phyloP scores from a whole-genome alignment of 2,888 invertebrate genomes.

The Cataglyphis altisquamis region DNA sequence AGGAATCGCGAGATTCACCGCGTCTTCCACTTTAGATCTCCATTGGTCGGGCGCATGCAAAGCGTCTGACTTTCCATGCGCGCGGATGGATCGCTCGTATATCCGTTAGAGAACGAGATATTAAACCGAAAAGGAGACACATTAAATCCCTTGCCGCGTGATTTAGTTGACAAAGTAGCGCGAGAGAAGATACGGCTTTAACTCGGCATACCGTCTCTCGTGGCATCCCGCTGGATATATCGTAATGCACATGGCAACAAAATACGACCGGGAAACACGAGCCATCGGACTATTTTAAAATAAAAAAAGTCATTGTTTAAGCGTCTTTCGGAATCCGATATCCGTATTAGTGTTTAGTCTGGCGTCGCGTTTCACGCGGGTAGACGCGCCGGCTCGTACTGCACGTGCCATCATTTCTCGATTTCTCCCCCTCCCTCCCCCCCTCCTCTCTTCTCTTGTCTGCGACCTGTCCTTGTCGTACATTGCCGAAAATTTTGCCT shows the following conservation, averaged over 20 bases:
- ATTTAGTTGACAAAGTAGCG: slow-evolving; percentile 53
- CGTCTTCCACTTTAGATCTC: background rate
- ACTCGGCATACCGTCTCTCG: background rate
- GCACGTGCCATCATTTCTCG: slow-evolving; percentile 50
- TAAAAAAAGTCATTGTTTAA: slow-evolving; percentile 51
- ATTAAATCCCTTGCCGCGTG: slow-evolving; percentile 47
- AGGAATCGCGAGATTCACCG: slow-evolving; percentile 46
- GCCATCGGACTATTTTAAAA: slow-evolving; percentile 33
- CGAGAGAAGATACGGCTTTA: background rate
- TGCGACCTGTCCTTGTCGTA: slow-evolving; percentile 7
- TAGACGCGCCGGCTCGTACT: slow-evolving; percentile 25
- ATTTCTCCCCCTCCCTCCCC: background rate
- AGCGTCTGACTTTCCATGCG: slow-evolving; percentile 21
- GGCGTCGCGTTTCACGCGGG: slow-evolving; percentile 44
- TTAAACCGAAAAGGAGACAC: slow-evolving; percentile 30
- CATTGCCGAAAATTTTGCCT: background rate
- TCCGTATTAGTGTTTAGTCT: slow-evolving; percentile 56
- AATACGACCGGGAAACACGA: slow-evolving; percentile 37
- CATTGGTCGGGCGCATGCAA: slow-evolving; percentile 26
- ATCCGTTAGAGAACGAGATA: background rate
- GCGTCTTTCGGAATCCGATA: slow-evolving; percentile 53
- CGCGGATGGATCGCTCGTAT: slow-evolving; percentile 25
- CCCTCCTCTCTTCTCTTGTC: background rate
- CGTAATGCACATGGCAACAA: slow-evolving; percentile 30
- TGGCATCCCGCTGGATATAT: slow-evolving; percentile 7